Conservation (phyloP, 2,113 vertebrate species). For the Calonectris borealis region DNA sequence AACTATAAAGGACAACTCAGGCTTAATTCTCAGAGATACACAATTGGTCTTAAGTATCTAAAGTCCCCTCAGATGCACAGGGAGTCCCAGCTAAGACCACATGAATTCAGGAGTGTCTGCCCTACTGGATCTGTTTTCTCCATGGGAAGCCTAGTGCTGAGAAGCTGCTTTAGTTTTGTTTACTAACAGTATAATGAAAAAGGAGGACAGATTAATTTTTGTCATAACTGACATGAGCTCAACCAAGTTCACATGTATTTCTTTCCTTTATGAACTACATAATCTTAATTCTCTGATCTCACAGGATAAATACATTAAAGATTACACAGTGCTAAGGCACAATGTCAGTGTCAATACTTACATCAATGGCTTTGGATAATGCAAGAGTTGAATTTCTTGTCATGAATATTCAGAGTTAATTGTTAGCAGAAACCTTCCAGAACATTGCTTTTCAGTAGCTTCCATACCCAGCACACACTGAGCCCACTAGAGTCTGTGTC, state of each 20-base stretch:
- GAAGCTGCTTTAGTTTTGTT: background rate
- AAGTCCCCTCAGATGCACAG: background rate
- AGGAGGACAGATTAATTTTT: background rate
- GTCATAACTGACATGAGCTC: background rate
- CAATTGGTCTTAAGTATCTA: background rate
- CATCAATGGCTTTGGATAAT: background rate
- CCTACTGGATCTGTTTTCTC: background rate
- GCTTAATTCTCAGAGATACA: background rate
- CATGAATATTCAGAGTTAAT: background rate
- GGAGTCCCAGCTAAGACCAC: background rate
- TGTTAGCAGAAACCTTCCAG: background rate
- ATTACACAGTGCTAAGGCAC: background rate
- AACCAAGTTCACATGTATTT: background rate
- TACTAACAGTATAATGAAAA: background rate
- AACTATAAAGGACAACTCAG: background rate
- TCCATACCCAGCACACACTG: background rate
- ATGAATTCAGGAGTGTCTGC: background rate
- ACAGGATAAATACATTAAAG: background rate
- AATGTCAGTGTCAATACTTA: background rate
- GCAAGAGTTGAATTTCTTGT: background rate
- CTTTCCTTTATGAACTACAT: background rate
- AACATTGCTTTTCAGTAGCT: background rate
- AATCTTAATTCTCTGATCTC: slow-evolving; percentile 9
- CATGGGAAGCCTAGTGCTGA: background rate
- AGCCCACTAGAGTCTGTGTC: background rate